phyloP scores from a whole-genome alignment of 2,797 vertebrate genomes.

The Neoniphon sammara region DNA sequence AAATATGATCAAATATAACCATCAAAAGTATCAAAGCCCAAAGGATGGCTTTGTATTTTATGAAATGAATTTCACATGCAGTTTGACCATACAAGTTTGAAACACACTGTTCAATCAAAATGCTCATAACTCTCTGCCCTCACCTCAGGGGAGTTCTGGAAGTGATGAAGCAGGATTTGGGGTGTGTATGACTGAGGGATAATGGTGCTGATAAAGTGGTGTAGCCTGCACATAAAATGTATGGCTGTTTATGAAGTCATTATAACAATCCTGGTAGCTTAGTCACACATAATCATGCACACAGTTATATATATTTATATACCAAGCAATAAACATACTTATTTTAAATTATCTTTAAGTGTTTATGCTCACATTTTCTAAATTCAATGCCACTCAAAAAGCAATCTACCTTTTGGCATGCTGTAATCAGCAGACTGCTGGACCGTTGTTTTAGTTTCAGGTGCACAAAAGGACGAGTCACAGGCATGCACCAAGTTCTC shows the following conservation, averaged over 20 bases:
- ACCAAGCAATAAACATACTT: no score
- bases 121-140: not conserved
- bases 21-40: not conserved
- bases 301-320: not conserved
- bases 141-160: conserved; percentile 68
- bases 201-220: conserved; percentile 30
- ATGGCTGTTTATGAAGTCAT: conserved; percentile 9
- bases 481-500: conserved; percentile 84
- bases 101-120: not conserved
- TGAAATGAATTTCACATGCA: not conserved
- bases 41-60: not conserved
- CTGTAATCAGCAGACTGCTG: conserved; percentile 42
- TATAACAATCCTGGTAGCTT: not conserved
- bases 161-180: conserved; percentile 26
- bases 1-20: not conserved
- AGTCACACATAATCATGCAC: not conserved
- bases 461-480: conserved; percentile 28
- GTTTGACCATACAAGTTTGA: not conserved
- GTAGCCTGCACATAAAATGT: conserved; percentile 46
- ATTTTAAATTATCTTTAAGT: no score
- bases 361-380: not conserved
- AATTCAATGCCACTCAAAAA: not conserved
- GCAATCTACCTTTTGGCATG: conserved; percentile 41
- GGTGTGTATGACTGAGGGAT: conserved; percentile 28
- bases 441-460: conserved; percentile 40